Evolutionary conservation across 2,888 invertebrate genomes (phyloP).

Genomic region (Platycnemis pennipes): DNA sequence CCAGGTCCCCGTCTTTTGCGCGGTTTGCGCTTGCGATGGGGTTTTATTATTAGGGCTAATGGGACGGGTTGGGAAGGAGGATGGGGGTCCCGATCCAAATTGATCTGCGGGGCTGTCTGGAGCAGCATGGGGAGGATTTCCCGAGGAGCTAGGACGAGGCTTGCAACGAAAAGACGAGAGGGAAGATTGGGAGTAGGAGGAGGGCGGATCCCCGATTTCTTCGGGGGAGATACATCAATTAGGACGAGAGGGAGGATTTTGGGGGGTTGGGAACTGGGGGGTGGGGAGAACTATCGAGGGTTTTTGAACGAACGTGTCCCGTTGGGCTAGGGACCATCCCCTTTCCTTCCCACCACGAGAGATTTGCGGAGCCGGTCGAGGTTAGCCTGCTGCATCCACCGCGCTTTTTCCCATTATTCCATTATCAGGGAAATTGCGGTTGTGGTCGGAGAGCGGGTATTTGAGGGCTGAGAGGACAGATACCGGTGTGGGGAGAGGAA

Average conservation of each 20-base stretch:
- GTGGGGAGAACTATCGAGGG: neutral
- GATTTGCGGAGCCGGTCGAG: neutral
- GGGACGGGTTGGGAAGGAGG: neutral
- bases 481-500: neutral
- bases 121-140: neutral
- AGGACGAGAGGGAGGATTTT: neutral
- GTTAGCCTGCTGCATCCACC: neutral
- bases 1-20: neutral
- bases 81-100: neutral
- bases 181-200: neutral
- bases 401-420: neutral
- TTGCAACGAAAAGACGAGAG: neutral
- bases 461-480: neutral
- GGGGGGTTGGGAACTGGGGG: neutral
- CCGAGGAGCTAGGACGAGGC: neutral
- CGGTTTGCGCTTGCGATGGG: neutral
- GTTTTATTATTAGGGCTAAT: conserved; percentile 25
- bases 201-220: neutral
- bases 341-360: neutral
- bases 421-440: neutral
- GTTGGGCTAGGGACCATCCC: no score
- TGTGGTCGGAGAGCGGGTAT: neutral
- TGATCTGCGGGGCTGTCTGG: neutral
- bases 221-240: neutral
- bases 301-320: neutral